Percentiles rank a stretch among this genome's conserved stretches.
Evolutionary conservation across 2,888 invertebrate genomes (phyloP).

Genomic region (Drosophila anomalata): DNA sequence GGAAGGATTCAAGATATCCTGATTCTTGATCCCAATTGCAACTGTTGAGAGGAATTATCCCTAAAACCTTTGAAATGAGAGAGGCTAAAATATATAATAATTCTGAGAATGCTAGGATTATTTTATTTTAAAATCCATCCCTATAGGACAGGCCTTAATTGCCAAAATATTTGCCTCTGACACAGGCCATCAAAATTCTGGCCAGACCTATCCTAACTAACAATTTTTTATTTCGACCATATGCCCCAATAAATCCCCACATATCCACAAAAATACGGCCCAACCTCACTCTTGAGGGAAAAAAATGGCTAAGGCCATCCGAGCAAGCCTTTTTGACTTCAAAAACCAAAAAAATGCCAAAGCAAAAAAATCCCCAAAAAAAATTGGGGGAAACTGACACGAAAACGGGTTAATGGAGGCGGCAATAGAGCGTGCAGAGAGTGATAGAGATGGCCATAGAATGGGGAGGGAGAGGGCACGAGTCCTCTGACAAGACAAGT

Average conservation of each 20-base stretch:
- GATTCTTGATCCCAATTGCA: not conserved
- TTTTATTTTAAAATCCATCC: not conserved
- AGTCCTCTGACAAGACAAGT: constrained; percentile 74
- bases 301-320: constrained; percentile 39
- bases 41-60: not conserved
- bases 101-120: not conserved
- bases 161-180: not conserved
- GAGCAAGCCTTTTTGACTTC: constrained; percentile 59
- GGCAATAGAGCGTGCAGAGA: constrained; percentile 36
- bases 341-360: constrained; percentile 59
- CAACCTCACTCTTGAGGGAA: not conserved
- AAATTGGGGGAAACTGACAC: constrained; percentile 39
- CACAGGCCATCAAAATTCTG: constrained; percentile 17
- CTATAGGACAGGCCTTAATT: too few species aligned
- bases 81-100: not conserved
- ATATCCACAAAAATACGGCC: constrained; percentile 14
- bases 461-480: constrained; percentile 13
- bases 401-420: constrained; percentile 72
- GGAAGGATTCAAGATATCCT: not conserved
- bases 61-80: not conserved
- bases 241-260: constrained; percentile 61
- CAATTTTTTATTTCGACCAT: constrained; percentile 17
- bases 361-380: constrained; percentile 30
- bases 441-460: constrained; percentile 13
- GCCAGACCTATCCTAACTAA: constrained; percentile 56